These are phyloP conservation scores for Actenoides hombroni DNA, from an alignment of 2,113 vertebrate genomes.

Conservation along the genomic window DNA sequence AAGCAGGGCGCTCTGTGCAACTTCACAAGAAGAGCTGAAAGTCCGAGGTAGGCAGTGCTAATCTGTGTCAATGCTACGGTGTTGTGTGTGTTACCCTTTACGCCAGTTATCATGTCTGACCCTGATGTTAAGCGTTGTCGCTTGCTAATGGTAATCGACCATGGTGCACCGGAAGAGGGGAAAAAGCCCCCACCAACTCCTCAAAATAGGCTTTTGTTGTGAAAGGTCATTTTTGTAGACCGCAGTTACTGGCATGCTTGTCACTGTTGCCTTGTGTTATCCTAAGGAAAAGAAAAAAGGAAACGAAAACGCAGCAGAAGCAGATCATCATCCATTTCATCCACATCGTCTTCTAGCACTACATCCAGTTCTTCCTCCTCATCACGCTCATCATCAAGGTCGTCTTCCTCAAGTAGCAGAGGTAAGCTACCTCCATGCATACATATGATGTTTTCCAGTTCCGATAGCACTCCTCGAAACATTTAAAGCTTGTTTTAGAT, in stretches of 20 bases:
- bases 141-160: too few relatives aligned
- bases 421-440: conserved; percentile 53
- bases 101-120: rapidly evolving
- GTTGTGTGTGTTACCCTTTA: rapidly evolving
- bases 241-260: neutral
- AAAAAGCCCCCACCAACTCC: rapidly evolving
- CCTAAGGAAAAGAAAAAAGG: conserved; percentile 76
- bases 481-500: neutral
- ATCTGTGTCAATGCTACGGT: rapidly evolving
- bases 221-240: neutral
- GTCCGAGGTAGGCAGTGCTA: conserved; percentile 17
- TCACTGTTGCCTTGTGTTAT: conserved; percentile 13
- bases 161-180: rapidly evolving
- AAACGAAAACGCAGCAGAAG: conserved; percentile 85
- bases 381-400: conserved; percentile 61
- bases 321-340: conserved; percentile 80
- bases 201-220: rapidly evolving
- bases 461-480: neutral
- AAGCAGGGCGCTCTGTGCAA: neutral
- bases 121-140: rapidly evolving
- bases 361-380: conserved; percentile 68
- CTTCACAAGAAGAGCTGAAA: conserved; percentile 48
- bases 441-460: neutral
- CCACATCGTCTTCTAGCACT: conserved; percentile 71
- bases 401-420: conserved; percentile 76